Evolutionary conservation across 2,888 invertebrate species (phyloP).

Genomic region (Heliothis peltigera): DNA sequence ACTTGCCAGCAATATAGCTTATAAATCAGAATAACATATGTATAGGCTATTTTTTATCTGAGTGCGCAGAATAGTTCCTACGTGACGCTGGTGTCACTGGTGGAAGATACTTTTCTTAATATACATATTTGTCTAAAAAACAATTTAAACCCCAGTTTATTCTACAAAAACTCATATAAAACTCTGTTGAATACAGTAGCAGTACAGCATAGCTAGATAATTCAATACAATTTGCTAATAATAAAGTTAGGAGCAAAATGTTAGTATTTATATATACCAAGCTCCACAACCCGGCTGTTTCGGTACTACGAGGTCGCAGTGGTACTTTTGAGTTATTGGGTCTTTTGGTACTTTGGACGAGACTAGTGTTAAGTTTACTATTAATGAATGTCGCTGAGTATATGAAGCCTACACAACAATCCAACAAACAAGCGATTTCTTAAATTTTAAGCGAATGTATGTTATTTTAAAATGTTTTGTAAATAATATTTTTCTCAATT

Average conservation of each 20-base stretch:
- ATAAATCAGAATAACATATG: no score
- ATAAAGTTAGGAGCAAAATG: constrained; percentile 32
- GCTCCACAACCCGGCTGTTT: constrained; percentile 39
- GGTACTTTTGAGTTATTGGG: constrained; percentile 34
- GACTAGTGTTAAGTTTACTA: not conserved
- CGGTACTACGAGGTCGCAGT: constrained; percentile 14
- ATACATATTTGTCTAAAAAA: no score
- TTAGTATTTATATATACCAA: constrained; percentile 50
- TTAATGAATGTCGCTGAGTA: not conserved
- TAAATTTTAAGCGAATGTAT: no score
- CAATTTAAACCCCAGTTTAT: not conserved
- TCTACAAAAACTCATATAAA: not conserved
- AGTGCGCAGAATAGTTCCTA: no score
- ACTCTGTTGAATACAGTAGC: not conserved
- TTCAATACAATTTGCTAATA: not conserved
- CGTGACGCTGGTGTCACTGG: no score
- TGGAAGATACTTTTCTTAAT: no score
- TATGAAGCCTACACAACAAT: no score
- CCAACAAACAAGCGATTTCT: no score
- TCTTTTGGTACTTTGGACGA: constrained; percentile 10
- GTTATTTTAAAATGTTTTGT: no score
- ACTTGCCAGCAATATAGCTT: no score
- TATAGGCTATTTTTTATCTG: no score
- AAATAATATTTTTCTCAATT: no score
- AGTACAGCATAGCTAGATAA: constrained; percentile 16